These are phyloP conservation scores for Trachops cirrhosus DNA, from an alignment of 2,797 vertebrate genomes.

Conservation along the genomic window DNA sequence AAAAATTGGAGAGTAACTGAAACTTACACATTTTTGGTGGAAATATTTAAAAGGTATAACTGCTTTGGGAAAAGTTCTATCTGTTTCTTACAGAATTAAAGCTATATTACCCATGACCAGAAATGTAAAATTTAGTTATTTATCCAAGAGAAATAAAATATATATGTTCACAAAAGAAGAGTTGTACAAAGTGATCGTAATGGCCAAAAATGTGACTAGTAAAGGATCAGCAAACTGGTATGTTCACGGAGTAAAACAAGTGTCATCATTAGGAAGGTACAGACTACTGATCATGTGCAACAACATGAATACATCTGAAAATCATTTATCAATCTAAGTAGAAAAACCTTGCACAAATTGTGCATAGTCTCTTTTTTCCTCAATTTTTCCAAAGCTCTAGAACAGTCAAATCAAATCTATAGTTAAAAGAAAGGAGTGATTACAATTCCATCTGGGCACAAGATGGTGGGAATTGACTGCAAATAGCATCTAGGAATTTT, in stretches of 20 bases:
- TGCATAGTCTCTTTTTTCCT: background rate
- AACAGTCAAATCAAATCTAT: background rate
- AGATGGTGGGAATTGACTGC: background rate
- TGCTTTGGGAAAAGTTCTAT: background rate
- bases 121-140: background rate
- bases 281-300: background rate
- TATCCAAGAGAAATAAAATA: background rate
- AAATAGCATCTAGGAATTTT: background rate
- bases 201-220: background rate
- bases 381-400: background rate
- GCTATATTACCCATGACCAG: background rate
- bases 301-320: background rate
- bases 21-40: background rate
- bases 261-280: background rate
- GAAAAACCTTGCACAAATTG: background rate
- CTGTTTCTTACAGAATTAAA: background rate
- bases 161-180: background rate
- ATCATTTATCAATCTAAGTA: background rate
- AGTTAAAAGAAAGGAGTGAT: background rate
- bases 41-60: background rate
- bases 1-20: background rate
- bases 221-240: background rate
- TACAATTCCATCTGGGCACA: background rate
- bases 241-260: background rate
- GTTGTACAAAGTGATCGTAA: background rate